Conservation (phyloP, 2,113 vertebrate species). For the Lontra canadensis region DNA sequence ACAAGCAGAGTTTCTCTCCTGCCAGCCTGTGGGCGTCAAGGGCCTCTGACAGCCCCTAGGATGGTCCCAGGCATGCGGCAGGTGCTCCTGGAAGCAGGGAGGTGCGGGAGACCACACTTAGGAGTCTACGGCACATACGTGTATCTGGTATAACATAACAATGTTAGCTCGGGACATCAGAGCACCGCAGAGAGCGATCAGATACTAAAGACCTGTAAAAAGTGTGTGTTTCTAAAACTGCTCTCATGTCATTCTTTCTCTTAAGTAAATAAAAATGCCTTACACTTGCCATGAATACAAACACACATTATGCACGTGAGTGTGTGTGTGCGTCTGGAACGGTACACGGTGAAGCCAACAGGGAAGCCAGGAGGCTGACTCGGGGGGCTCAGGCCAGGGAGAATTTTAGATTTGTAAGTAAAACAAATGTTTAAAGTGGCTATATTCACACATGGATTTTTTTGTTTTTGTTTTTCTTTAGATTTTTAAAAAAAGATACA, state of each 20-base stretch:
- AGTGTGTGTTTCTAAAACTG: neutral
- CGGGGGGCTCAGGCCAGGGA: neutral
- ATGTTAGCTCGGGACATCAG: neutral
- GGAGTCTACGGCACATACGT: rapidly evolving
- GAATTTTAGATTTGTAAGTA: neutral
- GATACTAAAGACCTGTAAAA: neutral
- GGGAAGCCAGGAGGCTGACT: neutral
- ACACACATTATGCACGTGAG: neutral
- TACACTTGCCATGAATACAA: neutral
- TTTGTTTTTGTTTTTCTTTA: neutral
- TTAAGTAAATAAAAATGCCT: neutral
- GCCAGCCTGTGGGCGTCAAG: neutral
- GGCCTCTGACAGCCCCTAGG: neutral
- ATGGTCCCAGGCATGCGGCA: neutral
- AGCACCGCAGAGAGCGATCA: neutral
- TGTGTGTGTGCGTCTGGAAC: neutral
- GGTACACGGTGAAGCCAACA: neutral
- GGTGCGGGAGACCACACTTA: rapidly evolving
- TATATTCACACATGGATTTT: neutral
- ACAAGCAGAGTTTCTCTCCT: rapidly evolving
- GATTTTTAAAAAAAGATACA: neutral
- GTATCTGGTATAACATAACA: rapidly evolving
- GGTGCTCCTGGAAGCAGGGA: neutral
- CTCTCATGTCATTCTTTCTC: neutral
- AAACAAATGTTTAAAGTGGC: neutral